phyloP scores from a whole-genome alignment of 2,113 vertebrate species.

The Perca flavescens region DNA sequence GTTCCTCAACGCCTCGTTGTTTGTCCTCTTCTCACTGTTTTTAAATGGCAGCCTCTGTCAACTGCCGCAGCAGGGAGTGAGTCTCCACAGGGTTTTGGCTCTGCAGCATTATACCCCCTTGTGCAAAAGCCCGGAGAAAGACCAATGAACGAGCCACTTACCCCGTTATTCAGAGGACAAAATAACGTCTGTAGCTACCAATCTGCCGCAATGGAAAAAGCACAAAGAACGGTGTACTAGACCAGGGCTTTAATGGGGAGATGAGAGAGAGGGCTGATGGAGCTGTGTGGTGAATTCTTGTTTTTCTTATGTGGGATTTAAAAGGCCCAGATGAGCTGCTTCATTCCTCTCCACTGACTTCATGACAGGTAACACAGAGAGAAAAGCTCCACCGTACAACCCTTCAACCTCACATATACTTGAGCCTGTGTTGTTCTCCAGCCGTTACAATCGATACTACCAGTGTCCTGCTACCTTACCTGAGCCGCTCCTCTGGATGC shows the following conservation, averaged over 20 bases:
- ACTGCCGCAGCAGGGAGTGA: conserved; percentile 58
- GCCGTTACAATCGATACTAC: conserved; percentile 32
- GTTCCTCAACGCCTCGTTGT: conserved; percentile 42
- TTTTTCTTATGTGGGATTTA: conserved; percentile 54
- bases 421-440: conserved; percentile 10
- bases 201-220: conserved; percentile 46
- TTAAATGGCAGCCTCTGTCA: conserved; percentile 71
- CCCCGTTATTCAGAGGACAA: conserved; percentile 68
- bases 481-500: not conserved
- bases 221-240: conserved; percentile 49
- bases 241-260: conserved; percentile 35
- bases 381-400: conserved; percentile 22
- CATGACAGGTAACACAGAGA: conserved; percentile 64
- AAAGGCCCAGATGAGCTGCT: conserved; percentile 55
- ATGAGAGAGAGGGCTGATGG: conserved; percentile 47
- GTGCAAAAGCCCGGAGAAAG: conserved; percentile 62
- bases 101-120: conserved; percentile 46
- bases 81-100: conserved; percentile 43
- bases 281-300: conserved; percentile 44
- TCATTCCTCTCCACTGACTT: conserved; percentile 66
- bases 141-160: conserved; percentile 68
- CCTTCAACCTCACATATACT: conserved; percentile 24
- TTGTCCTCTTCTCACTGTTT: conserved; percentile 56
- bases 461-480: conserved; percentile 28
- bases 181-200: conserved; percentile 56